Percentiles rank a stretch among this genome's conserved stretches.
Evolutionary conservation across 2,113 vertebrate genomes (phyloP).

Genomic region (Phycodurus eques): DNA sequence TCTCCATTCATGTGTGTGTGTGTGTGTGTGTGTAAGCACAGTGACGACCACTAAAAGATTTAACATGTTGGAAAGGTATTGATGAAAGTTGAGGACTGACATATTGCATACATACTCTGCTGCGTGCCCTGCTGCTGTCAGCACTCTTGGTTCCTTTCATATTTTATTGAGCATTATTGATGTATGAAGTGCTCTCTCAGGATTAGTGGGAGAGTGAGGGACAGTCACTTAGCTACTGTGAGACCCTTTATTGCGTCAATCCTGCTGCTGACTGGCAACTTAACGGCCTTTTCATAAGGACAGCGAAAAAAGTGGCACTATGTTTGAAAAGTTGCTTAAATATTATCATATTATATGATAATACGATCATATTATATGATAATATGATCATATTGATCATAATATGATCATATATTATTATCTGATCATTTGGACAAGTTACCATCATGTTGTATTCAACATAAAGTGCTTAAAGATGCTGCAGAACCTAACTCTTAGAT

Average conservation of each 20-base stretch:
- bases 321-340: conserved; percentile 51
- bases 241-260: conserved; percentile 28
- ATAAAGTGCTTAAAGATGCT: conserved; percentile 2
- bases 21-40: conserved; percentile 15
- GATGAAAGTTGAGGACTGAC: conserved; percentile 34
- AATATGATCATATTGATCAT: conserved; percentile 38
- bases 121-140: conserved; percentile 38
- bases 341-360: not conserved
- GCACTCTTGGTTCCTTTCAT: conserved; percentile 49
- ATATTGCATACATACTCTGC: not conserved
- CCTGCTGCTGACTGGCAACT: conserved; percentile 33
- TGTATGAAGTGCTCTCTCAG: conserved; percentile 55
- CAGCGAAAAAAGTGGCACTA: conserved; percentile 4
- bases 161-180: conserved; percentile 57
- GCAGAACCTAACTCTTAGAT: conserved; percentile 4
- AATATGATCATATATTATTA: too few relatives aligned
- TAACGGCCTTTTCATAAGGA: conserved; percentile 23
- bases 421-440: conserved; percentile 30
- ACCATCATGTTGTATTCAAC: conserved; percentile 29
- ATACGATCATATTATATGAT: not conserved
- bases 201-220: conserved; percentile 34
- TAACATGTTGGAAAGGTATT: conserved; percentile 26
- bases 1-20: conserved; percentile 24
- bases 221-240: conserved; percentile 10
- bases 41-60: conserved; percentile 45